Evolutionary conservation across 2,888 invertebrate species (phyloP), one percentile per base, ranked within the genome.

Genomic region (Argyresthia goedartella): DNA sequence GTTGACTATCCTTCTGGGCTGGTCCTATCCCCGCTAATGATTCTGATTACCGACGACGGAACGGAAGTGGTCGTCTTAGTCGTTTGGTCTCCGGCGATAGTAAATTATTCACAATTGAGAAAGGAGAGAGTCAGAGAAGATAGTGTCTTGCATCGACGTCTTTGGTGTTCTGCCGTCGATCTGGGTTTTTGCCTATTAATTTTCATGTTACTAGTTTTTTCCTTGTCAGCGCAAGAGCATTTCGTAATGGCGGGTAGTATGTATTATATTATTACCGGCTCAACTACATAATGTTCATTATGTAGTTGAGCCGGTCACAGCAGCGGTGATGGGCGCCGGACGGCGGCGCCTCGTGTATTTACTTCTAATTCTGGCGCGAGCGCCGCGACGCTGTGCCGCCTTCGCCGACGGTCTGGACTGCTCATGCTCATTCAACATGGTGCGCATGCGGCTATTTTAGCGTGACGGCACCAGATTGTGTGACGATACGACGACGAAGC

Each of bases 311-410:
- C 49, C 53, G 48, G 56, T 44, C 55, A 54, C 51, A 50, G n/a
- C 35, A 46, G 52, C 25, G 6, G 3, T 2, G 25, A 25, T 6
- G 52, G 44, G 56, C 53, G 54, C 53, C 54, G 55, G 66, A 62
- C 65, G 69, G 65, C 71, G 80, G 81, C 81, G 82, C 82, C 81
- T 80, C 76, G 71, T 73, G 74, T 85, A 81, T 85, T 85, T 85
- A 85, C 85, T 81, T 85, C 85, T 85, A 85, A 85, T 85, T 85
- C 80, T 76, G 84, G 85, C 84, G 78, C 76, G 81, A 81, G 81
- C 84, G 82, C 81, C 81, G 78, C 81, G 74, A 72, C 76, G 76
- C 61, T 34, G 47, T n/a, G 66, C 76, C 74, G 76, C 73, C 73
- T 66, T 73, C 59, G 71, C 62, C 65, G 70, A 68, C 69, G 65